Evolutionary conservation across 2,797 vertebrate genomes (phyloP).

Genomic region (Psittacula echo): DNA sequence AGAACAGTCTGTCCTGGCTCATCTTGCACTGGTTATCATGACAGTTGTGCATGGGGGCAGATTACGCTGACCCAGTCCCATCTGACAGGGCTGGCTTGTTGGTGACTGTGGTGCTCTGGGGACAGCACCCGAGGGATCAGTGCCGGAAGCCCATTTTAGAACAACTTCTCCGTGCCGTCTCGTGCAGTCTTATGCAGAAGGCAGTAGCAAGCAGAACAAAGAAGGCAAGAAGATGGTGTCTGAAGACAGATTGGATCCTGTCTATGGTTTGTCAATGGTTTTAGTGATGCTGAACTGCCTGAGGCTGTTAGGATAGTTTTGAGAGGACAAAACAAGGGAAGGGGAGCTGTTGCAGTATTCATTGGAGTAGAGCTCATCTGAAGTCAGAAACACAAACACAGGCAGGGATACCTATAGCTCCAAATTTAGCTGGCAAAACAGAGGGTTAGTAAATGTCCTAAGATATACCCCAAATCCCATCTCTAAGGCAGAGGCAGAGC

Average conservation of each 20-base stretch:
- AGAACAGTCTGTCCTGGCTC: slow-evolving; percentile 49
- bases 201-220: background rate
- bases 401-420: background rate
- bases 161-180: background rate
- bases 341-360: background rate
- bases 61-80: background rate
- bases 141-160: background rate
- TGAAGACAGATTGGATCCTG: background rate
- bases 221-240: background rate
- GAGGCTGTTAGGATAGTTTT: background rate
- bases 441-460: slow-evolving; percentile 3
- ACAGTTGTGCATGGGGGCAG: background rate
- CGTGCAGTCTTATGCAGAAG: background rate
- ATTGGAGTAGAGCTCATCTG: background rate
- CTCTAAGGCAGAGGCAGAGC: slow-evolving; percentile 4
- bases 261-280: background rate
- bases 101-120: background rate
- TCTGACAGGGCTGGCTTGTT: background rate
- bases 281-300: background rate
- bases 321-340: background rate
- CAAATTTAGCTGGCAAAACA: background rate
- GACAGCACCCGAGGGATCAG: background rate
- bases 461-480: slow-evolving; percentile 19
- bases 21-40: background rate
- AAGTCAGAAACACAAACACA: background rate